These are phyloP conservation scores for Trididemnum clinides DNA, from an alignment of 23 tunicate genomes.

Conservation along the genomic window DNA sequence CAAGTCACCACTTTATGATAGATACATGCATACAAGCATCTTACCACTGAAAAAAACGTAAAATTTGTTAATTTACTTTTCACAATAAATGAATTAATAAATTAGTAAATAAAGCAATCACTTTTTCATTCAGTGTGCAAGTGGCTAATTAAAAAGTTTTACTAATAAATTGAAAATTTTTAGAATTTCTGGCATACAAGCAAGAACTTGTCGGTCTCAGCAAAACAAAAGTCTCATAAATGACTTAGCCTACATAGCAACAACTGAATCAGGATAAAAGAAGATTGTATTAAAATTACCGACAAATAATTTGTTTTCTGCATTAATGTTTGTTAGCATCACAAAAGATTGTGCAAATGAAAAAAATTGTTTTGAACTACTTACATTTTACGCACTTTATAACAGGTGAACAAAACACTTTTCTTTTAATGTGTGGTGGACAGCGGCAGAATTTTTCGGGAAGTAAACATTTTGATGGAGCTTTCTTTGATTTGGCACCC, in stretches of 20 bases:
- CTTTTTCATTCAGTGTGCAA: too few relatives aligned
- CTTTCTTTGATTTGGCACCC: neutral
- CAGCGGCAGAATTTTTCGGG: slow-evolving; percentile 1
- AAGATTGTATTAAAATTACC: too few relatives aligned
- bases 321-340: too few relatives aligned
- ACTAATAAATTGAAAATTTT: too few relatives aligned
- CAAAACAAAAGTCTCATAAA: too few relatives aligned
- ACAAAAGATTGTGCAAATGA: neutral
- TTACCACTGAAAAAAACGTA: slow-evolving; percentile 10
- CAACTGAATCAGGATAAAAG: too few relatives aligned
- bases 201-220: too few relatives aligned
- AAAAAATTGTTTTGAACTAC: neutral
- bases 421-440: neutral
- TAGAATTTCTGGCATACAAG: too few relatives aligned
- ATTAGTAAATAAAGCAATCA: too few relatives aligned
- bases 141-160: too few relatives aligned
- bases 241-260: too few relatives aligned
- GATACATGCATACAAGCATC: slow-evolving; percentile 48
- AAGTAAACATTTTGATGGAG: neutral
- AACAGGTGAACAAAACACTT: neutral
- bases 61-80: neutral
- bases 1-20: slow-evolving; percentile 34
- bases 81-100: neutral
- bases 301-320: too few relatives aligned
- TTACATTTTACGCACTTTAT: neutral